Percentiles rank a stretch among this genome's conserved stretches.
Evolutionary conservation across 2,797 vertebrate genomes (phyloP).

Genomic region (Crocidura indochinensis): DNA sequence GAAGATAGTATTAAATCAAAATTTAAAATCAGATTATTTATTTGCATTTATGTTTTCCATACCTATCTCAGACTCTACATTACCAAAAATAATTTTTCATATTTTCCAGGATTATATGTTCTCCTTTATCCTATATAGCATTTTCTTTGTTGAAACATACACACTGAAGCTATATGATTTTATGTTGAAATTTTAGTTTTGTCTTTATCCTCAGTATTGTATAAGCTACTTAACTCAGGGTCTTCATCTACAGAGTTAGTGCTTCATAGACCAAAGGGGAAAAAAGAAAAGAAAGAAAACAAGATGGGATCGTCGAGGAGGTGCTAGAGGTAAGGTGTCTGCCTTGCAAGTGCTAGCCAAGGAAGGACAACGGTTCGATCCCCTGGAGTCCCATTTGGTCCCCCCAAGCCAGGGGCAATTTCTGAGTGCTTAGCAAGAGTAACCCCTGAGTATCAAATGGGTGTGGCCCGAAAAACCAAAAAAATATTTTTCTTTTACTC

Average conservation of each 20-base stretch:
- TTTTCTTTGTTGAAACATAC: background rate
- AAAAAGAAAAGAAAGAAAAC: no score
- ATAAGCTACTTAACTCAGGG: background rate
- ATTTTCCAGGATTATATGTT: background rate
- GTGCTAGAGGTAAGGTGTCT: no score
- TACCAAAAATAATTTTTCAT: background rate
- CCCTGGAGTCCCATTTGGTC: no score
- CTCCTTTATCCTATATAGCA: background rate
- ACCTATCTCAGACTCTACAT: background rate
- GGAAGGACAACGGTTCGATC: no score
- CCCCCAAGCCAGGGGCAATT: no score
- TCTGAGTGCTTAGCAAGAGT: no score
- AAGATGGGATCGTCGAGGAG: no score
- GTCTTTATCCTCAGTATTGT: background rate
- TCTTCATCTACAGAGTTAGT: constrained; percentile 5
- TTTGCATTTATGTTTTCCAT: background rate
- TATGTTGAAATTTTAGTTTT: background rate
- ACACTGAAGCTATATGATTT: background rate
- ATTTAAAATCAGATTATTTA: background rate
- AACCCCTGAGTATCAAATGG: no score
- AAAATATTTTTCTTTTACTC: no score
- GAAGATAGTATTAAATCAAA: background rate
- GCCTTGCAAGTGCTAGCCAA: no score
- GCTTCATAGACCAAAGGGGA: background rate
- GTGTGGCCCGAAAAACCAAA: no score